Percentiles rank a stretch among this genome's conserved stretches.
These are phyloP conservation scores for Drosophila demipolita DNA, from an alignment of 2,888 invertebrate genomes.

Conservation along the genomic window DNA sequence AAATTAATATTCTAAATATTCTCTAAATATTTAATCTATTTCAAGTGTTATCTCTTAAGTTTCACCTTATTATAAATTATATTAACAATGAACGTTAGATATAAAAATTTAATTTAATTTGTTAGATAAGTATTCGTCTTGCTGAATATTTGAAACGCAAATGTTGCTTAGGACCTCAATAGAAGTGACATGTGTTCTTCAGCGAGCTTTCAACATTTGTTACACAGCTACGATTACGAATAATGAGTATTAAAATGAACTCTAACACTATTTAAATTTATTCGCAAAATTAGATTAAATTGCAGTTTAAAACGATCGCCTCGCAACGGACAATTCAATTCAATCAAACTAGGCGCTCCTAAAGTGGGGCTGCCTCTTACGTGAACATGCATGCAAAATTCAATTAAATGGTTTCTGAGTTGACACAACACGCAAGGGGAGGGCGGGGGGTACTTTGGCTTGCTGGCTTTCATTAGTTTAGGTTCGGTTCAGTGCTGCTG, in stretches of 20 bases:
- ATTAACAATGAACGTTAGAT: too few relatives aligned
- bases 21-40: too few relatives aligned
- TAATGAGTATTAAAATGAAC: not conserved
- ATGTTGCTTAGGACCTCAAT: not conserved
- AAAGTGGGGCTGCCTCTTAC: conserved; percentile 20
- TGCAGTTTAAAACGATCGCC: conserved; percentile 4
- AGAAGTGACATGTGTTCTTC: not conserved
- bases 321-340: conserved; percentile 27
- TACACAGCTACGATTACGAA: not conserved
- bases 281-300: conserved; percentile 6
- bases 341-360: conserved; percentile 44
- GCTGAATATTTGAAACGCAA: not conserved
- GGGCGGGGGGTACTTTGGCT: conserved; percentile 13
- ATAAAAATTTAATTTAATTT: not conserved
- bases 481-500: conserved; percentile 12
- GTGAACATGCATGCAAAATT: conserved; percentile 35
- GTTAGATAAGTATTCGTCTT: not conserved
- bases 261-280: not conserved
- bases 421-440: not conserved
- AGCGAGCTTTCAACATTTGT: not conserved
- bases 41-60: too few relatives aligned
- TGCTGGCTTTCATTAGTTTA: conserved; percentile 16
- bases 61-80: too few relatives aligned
- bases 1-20: not conserved
- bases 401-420: conserved; percentile 41